Evolutionary conservation across 2,888 invertebrate genomes (phyloP), one percentile per base, ranked within the genome.

Genomic region (Lithophane leautieri): DNA sequence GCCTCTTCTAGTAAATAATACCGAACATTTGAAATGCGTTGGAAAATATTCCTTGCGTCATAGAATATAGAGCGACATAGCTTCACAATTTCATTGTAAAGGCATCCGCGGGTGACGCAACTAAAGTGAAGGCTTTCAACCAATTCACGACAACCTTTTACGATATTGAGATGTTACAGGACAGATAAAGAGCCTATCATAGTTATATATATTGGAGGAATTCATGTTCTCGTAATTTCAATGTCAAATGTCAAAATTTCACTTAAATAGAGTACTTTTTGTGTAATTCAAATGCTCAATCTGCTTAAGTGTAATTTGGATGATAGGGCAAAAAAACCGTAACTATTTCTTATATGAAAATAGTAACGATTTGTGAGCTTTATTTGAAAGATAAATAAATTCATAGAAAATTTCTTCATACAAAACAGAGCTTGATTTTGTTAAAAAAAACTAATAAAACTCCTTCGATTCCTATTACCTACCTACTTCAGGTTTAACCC

Each of bases 101-200:
- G 25, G 25, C 34, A 60, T 60, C 65, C 65, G 56, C 61, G 73
- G 56, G 68, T 71, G 61, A 69, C 61, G 58, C 28, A 19, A 40
- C 66, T 34, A 42, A 44, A 82, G 61, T 42, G 56, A 76, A 65
- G 66, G 73, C 73, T 83, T 76, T 83, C 66, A 80, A 77, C 66
- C 85, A 76, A 83, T 83, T 68, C 73, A 61, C 50, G 61, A 60
- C 83, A 80, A 83, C 75, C 75, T 85, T 76, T 85, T 63, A 85
- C 81, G 77, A 76, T 76, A 85, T 85, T 83, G 83, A 81, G 65
- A 85, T 78, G 70, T 70, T 56, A 75, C 83, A 66, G 69, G 62
- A 81, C 70, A 72, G 73, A 83, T 68, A 68, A 68, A 82, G 34
- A 72, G 42, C 54, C 67, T 65, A 22, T 34, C 72, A 44, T 0